Percentiles rank a stretch among this genome's conserved stretches.
phyloP scores from a whole-genome alignment of 1,140 invertebrate genomes.

The Aradophagus sp. region DNA sequence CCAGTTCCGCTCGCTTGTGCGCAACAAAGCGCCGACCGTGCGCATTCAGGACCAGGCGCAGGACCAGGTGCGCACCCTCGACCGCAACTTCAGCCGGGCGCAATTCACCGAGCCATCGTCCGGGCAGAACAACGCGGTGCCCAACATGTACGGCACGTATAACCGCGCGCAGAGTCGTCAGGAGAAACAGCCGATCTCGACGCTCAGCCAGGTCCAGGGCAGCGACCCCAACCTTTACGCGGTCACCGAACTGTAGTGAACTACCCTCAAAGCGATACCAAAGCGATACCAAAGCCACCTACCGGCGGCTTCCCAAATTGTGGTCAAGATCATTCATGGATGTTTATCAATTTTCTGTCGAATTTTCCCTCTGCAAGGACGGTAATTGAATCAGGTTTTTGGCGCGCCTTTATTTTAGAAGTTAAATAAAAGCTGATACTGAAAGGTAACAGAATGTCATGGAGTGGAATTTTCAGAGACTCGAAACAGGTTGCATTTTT shows the following conservation, averaged over 20 bases:
- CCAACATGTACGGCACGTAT: conserved; percentile 74
- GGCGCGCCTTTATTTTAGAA: too few species aligned
- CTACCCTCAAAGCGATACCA: conserved; percentile 36
- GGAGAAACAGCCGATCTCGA: conserved; percentile 68
- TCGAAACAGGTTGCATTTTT: too few species aligned
- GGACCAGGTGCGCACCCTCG: conserved; percentile 71
- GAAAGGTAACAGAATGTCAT: too few species aligned
- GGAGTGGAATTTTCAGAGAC: too few species aligned
- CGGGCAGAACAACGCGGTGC: conserved; percentile 68
- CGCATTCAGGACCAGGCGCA: conserved; percentile 71
- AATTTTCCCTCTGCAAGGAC: too few species aligned
- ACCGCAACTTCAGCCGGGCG: conserved; percentile 70
- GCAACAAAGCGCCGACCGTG: conserved; percentile 69
- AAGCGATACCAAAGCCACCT: conserved; percentile 54
- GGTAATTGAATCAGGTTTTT: too few species aligned
- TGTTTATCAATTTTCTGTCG: too few species aligned
- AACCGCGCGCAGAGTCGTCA: conserved; percentile 69
- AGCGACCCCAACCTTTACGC: conserved; percentile 74
- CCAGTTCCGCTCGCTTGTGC: conserved; percentile 72
- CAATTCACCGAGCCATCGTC: conserved; percentile 67
- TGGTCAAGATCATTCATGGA: not conserved
- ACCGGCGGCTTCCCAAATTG: conserved; percentile 2
- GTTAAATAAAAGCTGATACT: too few species aligned
- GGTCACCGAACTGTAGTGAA: conserved; percentile 72
- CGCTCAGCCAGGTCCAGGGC: conserved; percentile 72